Conservation (phyloP, 2,888 invertebrate species). For the Aricia artaxerxes region DNA sequence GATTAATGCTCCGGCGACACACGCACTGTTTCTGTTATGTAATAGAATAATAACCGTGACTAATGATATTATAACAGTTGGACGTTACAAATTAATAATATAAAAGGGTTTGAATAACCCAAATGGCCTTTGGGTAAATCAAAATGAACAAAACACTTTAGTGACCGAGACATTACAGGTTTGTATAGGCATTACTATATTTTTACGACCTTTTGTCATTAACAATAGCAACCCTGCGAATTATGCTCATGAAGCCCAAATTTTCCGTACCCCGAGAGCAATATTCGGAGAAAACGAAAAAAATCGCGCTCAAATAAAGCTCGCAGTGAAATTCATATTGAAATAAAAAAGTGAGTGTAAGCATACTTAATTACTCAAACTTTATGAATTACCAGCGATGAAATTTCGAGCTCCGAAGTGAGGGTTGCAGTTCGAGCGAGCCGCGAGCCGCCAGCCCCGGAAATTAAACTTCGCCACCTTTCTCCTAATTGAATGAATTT, state of each 20-base stretch:
- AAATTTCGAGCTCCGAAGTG: conserved; percentile 50
- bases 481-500: conserved; percentile 76
- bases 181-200: not conserved
- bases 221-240: conserved; percentile 5
- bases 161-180: not conserved
- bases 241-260: conserved; percentile 33
- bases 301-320: not conserved
- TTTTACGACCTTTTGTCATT: not conserved
- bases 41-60: conserved; percentile 6
- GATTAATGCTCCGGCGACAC: conserved; percentile 15
- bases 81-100: not conserved
- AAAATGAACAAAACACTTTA: not conserved
- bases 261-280: conserved; percentile 33
- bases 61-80: not conserved
- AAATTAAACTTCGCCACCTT: conserved; percentile 72
- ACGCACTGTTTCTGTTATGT: not conserved
- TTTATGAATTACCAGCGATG: conserved; percentile 34
- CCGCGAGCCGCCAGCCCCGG: conserved; percentile 57
- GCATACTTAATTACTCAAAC: conserved; percentile 35
- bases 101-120: not conserved
- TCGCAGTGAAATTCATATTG: conserved; percentile 31
- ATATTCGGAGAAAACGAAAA: conserved; percentile 4
- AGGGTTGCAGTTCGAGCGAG: conserved; percentile 60
- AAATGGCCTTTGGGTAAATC: not conserved
- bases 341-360: conserved; percentile 32